phyloP scores from a whole-genome alignment of 2,888 invertebrate genomes.

The Prionchulus punctatus region DNA sequence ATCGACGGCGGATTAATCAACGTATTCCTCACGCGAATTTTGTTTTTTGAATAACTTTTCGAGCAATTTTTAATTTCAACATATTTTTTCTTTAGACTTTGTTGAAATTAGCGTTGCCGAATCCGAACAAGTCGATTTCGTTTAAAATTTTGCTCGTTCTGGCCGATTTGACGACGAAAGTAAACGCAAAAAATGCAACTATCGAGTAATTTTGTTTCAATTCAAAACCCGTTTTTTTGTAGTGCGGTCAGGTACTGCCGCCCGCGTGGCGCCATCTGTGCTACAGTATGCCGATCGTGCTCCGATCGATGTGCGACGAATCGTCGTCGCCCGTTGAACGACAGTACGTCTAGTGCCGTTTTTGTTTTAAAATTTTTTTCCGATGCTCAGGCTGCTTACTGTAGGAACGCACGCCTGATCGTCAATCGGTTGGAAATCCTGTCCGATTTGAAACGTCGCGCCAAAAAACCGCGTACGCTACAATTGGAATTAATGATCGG shows the following conservation, averaged over 20 bases:
- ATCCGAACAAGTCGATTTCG: conserved; percentile 21
- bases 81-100: conserved; percentile 22
- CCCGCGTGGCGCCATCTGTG: too few species aligned
- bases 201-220: too few species aligned
- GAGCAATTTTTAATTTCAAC: conserved; percentile 26
- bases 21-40: conserved; percentile 20
- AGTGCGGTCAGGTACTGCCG: too few species aligned
- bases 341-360: too few species aligned
- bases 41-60: neutral
- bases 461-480: neutral
- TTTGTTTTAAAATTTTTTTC: too few species aligned
- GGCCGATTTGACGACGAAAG: too few species aligned
- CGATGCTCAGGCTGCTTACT: conserved; percentile 18
- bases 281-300: too few species aligned
- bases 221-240: too few species aligned
- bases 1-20: conserved; percentile 67
- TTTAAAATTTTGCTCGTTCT: conserved; percentile 25
- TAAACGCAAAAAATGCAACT: too few species aligned
- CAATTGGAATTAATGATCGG: neutral
- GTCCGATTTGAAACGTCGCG: neutral
- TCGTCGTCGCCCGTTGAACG: too few species aligned
- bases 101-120: too few species aligned
- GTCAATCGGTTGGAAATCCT: neutral
- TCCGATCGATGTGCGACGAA: too few species aligned
- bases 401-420: neutral